phyloP scores from a whole-genome alignment of 2,113 vertebrate species.

The Bagarius yarrelli region DNA sequence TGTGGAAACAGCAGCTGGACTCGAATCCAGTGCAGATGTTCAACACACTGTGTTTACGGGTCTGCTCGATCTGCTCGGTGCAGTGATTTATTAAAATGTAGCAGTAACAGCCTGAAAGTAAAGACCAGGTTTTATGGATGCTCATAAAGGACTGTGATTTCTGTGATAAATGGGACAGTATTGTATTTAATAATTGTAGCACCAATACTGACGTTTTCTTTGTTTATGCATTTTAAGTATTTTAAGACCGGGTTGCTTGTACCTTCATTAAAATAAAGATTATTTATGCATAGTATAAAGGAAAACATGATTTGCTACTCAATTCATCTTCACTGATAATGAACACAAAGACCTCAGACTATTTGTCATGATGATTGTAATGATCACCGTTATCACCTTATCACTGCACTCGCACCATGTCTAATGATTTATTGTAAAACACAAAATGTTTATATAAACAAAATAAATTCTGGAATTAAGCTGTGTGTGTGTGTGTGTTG shows the following conservation, averaged over 20 bases:
- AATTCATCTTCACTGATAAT: not conserved
- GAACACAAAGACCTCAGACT: not conserved
- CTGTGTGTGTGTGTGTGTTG: not conserved
- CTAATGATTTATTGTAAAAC: not conserved
- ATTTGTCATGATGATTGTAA: constrained; percentile 10
- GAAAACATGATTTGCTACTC: not conserved
- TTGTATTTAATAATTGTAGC: not conserved
- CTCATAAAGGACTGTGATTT: not conserved
- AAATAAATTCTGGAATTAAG: not conserved
- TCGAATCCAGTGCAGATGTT: constrained; percentile 19
- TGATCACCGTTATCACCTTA: not conserved
- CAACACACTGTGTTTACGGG: not conserved
- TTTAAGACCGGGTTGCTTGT: not conserved
- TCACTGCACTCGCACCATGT: not conserved
- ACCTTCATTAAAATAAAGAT: not conserved
- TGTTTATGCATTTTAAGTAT: not conserved
- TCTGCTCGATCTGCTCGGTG: not conserved
- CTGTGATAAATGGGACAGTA: not conserved
- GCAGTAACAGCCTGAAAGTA: not conserved
- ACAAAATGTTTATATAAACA: not conserved
- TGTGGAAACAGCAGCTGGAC: constrained; percentile 7
- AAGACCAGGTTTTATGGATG: constrained; percentile 13
- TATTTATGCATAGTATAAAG: not conserved
- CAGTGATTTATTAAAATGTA: not conserved
- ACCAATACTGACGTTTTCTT: not conserved